These are phyloP conservation scores for Pyrgus malvae DNA, from an alignment of 2,888 invertebrate genomes.

Conservation along the genomic window DNA sequence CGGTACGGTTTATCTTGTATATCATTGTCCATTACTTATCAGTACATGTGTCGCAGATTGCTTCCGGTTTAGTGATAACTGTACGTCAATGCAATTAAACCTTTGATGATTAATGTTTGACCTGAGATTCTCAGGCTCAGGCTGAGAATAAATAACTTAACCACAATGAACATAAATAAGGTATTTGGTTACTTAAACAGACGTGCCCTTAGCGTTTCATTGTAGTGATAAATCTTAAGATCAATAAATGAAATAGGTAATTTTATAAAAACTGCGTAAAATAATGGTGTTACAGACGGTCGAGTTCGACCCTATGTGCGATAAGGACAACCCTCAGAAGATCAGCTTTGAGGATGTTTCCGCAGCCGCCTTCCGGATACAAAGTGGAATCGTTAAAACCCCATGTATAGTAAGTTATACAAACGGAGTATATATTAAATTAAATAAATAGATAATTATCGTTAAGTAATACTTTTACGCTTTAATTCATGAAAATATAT, in stretches of 20 bases:
- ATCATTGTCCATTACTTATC: background rate
- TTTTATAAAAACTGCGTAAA: constrained; percentile 26
- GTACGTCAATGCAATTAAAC: background rate
- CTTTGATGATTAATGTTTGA: background rate
- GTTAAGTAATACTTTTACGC: no score
- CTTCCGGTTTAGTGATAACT: background rate
- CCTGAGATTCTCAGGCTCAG: no score
- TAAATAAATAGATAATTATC: no score
- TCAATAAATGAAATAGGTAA: no score
- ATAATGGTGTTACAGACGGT: constrained; percentile 75
- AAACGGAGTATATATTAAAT: no score
- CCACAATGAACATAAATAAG: no score
- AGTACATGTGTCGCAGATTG: background rate
- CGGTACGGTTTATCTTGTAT: constrained; percentile 19
- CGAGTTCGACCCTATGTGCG: constrained; percentile 82
- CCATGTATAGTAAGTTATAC: constrained; percentile 89
- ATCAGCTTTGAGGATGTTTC: constrained; percentile 93
- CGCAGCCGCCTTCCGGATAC: constrained; percentile 94
- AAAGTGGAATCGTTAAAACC: constrained; percentile 90
- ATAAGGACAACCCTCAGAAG: constrained; percentile 85
- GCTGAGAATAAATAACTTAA: no score
- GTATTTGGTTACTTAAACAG: no score
- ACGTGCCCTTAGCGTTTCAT: no score
- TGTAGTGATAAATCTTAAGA: no score
- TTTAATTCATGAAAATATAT: no score